Base-by-base conservation (phyloP, 2,888 invertebrate genomes). In the Stenoptilia bipunctidactyla region DNA sequence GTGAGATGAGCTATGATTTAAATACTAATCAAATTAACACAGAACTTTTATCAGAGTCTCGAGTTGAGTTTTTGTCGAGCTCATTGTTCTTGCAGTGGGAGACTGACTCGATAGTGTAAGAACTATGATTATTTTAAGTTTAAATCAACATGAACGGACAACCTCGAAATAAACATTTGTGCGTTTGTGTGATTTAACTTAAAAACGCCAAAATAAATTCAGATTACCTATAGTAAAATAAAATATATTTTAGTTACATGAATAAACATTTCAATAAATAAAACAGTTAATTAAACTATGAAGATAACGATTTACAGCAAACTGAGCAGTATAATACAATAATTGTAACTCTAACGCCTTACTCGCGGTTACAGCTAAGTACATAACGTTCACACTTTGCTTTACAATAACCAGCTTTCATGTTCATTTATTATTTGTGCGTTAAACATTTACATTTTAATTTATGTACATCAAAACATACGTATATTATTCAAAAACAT, bases 401-500 rank as follows among this genome's bases (percentile, higher is more conserved):
- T 62, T 70, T 66, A 67, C 64, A 68, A 20, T 20, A 20, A 20
- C 20, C 70, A 73, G 69, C 70, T 62, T 64, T 56, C 58, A 63
- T 57, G 56, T 56, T 61, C 66, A 62, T 72, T 72, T 20, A 20
- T 72, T 75, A 80, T 77, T 83, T 83, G 83, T 83, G 83, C 83
- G 83, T 83, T 83, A 79, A 79, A 82, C 79, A 79, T 80, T 80
- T 82, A 82, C 74, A 79, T 70, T 66, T 82, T 80, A 30, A 82
- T 76, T 76, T 83, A 83, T 83, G 71, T 83, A 83, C 83, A 83
- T 66, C 77, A 77, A 82, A 77, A 76, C 72, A 79, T 79, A 80
- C 76, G 66, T 76, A 76, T 75, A 75, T 75, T 68, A 75, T 68
- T 72, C 61, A 64, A 72, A 73, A 77, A 75, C 69, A 66, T 66